Evolutionary conservation across 2,113 vertebrate genomes (phyloP).

Genomic region (Riparia riparia): DNA sequence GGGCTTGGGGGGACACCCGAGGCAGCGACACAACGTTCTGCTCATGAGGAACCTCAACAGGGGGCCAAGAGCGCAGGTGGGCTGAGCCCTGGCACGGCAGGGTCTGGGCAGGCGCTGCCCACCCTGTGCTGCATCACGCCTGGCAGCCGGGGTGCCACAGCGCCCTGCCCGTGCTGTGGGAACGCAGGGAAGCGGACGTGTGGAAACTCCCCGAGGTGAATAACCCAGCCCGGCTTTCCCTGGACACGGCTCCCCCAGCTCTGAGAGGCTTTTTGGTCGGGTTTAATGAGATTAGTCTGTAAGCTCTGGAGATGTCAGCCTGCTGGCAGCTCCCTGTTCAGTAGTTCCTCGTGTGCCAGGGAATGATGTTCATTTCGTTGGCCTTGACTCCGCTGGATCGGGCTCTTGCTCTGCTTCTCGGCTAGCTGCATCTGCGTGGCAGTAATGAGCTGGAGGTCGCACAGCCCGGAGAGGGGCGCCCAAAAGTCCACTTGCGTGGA

Average conservation of each 20-base stretch:
- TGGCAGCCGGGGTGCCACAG: background rate
- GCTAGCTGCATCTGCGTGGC: background rate
- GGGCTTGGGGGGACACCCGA: background rate
- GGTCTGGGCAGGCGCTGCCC: background rate
- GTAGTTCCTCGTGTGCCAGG: constrained; percentile 35
- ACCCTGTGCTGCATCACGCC: accelerated
- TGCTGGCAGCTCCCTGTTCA: constrained; percentile 24
- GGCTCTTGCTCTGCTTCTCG: constrained; percentile 11
- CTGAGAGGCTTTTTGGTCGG: constrained; percentile 17
- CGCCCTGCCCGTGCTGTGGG: accelerated
- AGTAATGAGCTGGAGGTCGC: background rate
- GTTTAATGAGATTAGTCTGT: constrained; percentile 48
- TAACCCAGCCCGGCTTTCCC: background rate
- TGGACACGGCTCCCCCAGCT: background rate
- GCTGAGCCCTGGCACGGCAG: accelerated
- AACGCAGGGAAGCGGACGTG: no score
- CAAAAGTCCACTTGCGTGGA: background rate
- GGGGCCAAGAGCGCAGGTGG: background rate
- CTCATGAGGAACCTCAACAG: background rate
- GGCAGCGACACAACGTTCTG: background rate
- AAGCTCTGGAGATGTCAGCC: constrained; percentile 27
- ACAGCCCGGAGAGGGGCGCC: background rate
- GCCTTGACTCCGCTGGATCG: background rate
- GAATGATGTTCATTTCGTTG: constrained; percentile 35
- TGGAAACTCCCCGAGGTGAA: background rate